Evolutionary conservation across 53 echinoderm and acorn worm genomes (phyloP).

Genomic region (Paelopatides confundens): DNA sequence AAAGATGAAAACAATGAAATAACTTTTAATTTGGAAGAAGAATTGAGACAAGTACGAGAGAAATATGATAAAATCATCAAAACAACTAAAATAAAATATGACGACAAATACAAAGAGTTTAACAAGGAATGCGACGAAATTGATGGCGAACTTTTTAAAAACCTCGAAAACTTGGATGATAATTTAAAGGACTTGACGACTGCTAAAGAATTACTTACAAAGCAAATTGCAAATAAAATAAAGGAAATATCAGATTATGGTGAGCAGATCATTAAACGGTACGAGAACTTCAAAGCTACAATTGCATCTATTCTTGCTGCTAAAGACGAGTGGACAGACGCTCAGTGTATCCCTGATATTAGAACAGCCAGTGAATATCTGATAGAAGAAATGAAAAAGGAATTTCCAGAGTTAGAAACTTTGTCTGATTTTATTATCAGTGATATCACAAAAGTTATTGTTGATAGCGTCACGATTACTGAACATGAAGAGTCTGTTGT

Average conservation of each 20-base stretch:
- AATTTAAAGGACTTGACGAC: neutral
- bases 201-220: neutral
- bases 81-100: neutral
- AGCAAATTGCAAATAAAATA: neutral
- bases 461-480: neutral
- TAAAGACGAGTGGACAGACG: neutral
- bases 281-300: neutral
- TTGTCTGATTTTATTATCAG: neutral
- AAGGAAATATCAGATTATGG: neutral
- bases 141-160: neutral
- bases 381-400: neutral
- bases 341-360: conserved; percentile 29
- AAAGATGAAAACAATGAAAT: neutral
- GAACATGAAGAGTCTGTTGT: neutral
- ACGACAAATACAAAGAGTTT: neutral
- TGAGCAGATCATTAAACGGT: neutral
- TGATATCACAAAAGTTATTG: neutral
- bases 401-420: neutral
- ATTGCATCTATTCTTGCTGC: neutral
- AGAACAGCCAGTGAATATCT: neutral
- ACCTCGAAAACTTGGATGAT: neutral
- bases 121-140: neutral
- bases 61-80: neutral
- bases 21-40: neutral
- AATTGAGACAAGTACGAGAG: neutral